Evolutionary conservation across 2,888 invertebrate species (phyloP), one percentile per base, ranked within the genome.

Genomic region (Ceriagrion tenellum): DNA sequence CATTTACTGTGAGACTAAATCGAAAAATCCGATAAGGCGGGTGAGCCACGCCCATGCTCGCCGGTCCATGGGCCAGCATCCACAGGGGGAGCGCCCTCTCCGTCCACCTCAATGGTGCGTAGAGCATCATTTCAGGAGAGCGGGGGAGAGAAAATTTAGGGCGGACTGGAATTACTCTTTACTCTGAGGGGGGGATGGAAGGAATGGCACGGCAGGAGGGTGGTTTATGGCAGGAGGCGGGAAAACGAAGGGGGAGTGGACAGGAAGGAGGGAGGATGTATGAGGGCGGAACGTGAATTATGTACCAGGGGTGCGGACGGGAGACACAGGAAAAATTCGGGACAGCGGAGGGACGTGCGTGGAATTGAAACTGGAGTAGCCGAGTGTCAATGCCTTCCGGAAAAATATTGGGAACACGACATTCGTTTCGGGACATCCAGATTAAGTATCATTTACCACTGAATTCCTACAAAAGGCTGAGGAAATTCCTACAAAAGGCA

Each of bases 291-390:
- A 59, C 59, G 59, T 93, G 93, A 69, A 93, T 93, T 93, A 93
- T 93, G 47, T 47, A 93, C 47, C 13, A 74, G 63, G 63, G 26
- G 91, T 30, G 56, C 93, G 69, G 40, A 74, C 81, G 47, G 93
- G 93, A 93, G 13, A 47, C 69, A 47, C 40, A 74, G 59, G 59
- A 63, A 69, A 63, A 91, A 63, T 91, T 63, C 23, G 13, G 91
- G 23, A 63, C 30, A 63, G 40, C 69, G 47, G 26, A 47, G 69
- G 40, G 47, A 69, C 74, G 69, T n/a, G 47, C 69, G 63, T 47
- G 69, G 93, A 74, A 74, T 47, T 63, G 30, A 63, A 93, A 30
- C 40, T 40, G 63, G 26, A 63, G 69, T 23, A 40, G 23, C 26
- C 10, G 91, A 40, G 40, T 16, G 91, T 91, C 91, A 81, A 35